Evolutionary conservation across 2,113 vertebrate species (phyloP).

Genomic region (Syngnathus scovelli): DNA sequence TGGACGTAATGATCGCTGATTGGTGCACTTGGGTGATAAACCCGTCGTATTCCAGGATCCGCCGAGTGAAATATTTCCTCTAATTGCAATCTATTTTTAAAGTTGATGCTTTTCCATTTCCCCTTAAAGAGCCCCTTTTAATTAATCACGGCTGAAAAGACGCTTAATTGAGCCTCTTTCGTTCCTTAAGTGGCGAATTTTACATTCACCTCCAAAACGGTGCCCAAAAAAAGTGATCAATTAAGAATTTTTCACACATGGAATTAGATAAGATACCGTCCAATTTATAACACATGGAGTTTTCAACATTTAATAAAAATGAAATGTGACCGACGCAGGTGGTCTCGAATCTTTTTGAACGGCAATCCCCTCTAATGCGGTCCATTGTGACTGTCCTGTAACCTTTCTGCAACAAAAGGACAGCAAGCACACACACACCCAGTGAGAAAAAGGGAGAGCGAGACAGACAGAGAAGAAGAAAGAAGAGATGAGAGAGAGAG

Average conservation of each 20-base stretch:
- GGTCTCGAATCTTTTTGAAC: slow-evolving; percentile 49
- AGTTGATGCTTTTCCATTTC: slow-evolving; percentile 37
- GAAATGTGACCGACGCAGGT: slow-evolving; percentile 26
- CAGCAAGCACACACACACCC: slow-evolving; percentile 34
- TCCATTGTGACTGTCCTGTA: slow-evolving; percentile 42
- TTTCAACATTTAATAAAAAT: no score
- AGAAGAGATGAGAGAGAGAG: slow-evolving; percentile 2
- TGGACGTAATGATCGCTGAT: slow-evolving; percentile 19
- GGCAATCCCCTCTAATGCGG: slow-evolving; percentile 18
- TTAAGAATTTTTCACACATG: neutral
- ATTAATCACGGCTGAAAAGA: slow-evolving; percentile 21
- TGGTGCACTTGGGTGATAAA: slow-evolving; percentile 57
- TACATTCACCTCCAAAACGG: slow-evolving; percentile 1
- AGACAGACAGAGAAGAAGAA: slow-evolving; percentile 4
- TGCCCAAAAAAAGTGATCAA: neutral
- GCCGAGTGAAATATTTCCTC: slow-evolving; percentile 35
- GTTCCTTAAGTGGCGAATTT: slow-evolving; percentile 11
- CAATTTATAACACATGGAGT: no score
- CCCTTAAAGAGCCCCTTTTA: slow-evolving; percentile 31
- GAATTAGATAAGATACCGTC: neutral
- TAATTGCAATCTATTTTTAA: slow-evolving; percentile 63
- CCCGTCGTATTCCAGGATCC: slow-evolving; percentile 28
- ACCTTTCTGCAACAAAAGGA: slow-evolving; percentile 54
- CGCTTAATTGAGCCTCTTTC: slow-evolving; percentile 28
- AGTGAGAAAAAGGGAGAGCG: no score